Base-by-base conservation (phyloP, 2,113 vertebrate genomes). In the Chloroceryle aenea region DNA sequence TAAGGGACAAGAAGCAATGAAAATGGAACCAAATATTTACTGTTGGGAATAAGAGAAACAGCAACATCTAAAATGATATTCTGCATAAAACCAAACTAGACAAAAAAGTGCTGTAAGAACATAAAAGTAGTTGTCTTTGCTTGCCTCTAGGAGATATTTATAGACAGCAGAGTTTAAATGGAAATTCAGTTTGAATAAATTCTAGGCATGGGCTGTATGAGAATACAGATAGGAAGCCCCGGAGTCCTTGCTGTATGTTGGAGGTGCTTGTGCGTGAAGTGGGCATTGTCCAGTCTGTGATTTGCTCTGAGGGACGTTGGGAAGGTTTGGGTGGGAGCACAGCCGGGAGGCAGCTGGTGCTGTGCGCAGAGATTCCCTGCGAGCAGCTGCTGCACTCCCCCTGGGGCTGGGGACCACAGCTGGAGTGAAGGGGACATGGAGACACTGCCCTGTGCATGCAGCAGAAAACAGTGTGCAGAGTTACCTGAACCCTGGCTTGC, bases 21-120 rank as follows among this genome's bases (percentile, higher is more conserved):
- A 96, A 91, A 94, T 47, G 71, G 53, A 93, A 86, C 48, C 71
- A 96, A 96, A 97, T 91, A 90, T 96, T 95, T 95, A 90, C 75
- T 76, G 83, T 87, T 89, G 93, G 34, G 64, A 34, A 87, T 80
- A 97, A 59, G 85, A 93, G 85, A 94, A 94, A 83, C 62, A 77
- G 68, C 74, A 90, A 83, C 74, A 73, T 87, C 79, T 74, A 61
- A 80, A 78, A 56, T 79, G 4, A 23, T 72, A 66, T n/a, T 75
- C 66, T 53, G 9, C 43, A 12, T 27, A 20, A 91, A 91, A 73
- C 48, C 21, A 81, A 82, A 16, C 32, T 9, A 40, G 48, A 87
- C 61, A 53, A 89, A 82, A 91, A 85, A 72, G 29, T 26, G 18
- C 61, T n/a, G 27, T 27, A 55, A 88, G 85, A 74, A 95, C 61